Evolutionary conservation across 1,140 invertebrate genomes (phyloP), one percentile per base, ranked within the genome.

Genomic region (Saxidomus purpurata): DNA sequence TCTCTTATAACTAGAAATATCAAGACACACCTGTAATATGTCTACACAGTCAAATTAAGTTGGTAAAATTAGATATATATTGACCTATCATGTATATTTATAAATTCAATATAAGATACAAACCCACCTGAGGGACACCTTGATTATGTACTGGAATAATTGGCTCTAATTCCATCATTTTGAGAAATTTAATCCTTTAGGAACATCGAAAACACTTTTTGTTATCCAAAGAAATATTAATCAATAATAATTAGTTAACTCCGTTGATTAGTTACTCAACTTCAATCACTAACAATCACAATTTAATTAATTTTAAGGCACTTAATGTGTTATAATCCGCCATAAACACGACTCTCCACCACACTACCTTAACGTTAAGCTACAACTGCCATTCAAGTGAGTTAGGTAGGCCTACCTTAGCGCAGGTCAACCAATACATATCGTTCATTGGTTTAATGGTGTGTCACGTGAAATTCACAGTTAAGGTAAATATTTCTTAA

Each of bases 121-220:
- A 83, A 91, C 92, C 91, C 90, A 94, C 93, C 92, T 91, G 91
- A 31, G 90, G 80, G 25, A 91, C 89, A 55, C 63, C 36, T 38
- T 59, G 90, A 71, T 90, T 90, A 59, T 82, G 67, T 11, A 85
- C 83, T 28, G 89, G 87, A 59, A 91, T 81, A 59, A 91, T 83
- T 40, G 74, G 85, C 59, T 94, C 90, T 84, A 93, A 89, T 92
- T 94, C 88, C 91, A 94, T 93, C 93, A 93, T 94, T 89, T 93
- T 93, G 81, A 71, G n/a, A 36, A n/a, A 34, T 43, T 89, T 90
- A 89, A 71, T 89, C 87, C 87, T 47, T 49, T 25, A 43, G n/a
- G 71, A 31, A 71, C 87, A 89, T 74, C 40, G 61, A 82, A 81
- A 40, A 47, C 43, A 82, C 61, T 82, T 19, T 28, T 49, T 47